A percentile compares a stretch with the other conserved stretches of the same genome.
These are phyloP conservation scores for Leptoteleia sp. DNA, from an alignment of 1,140 invertebrate species.

Conservation along the genomic window DNA sequence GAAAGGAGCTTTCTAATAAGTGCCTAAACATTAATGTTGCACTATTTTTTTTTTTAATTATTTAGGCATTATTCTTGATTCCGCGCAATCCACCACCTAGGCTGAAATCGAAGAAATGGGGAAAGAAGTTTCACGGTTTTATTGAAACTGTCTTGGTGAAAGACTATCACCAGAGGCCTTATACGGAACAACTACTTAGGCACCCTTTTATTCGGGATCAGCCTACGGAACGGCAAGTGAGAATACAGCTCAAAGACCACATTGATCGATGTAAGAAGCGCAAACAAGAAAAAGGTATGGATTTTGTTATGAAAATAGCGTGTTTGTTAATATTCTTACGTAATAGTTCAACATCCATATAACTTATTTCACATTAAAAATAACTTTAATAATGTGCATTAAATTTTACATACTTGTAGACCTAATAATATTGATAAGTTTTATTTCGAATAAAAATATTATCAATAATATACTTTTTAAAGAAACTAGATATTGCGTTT, in stretches of 20 bases:
- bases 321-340: conserved; percentile 1
- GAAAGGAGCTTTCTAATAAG: too few species aligned
- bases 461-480: too few species aligned
- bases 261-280: conserved; percentile 98
- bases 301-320: conserved; percentile 19
- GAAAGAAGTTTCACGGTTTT: conserved; percentile 96
- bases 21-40: too few species aligned
- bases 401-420: too few species aligned
- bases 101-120: conserved; percentile 99
- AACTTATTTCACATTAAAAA: too few species aligned
- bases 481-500: too few species aligned
- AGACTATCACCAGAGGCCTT: conserved; percentile 98
- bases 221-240: conserved; percentile 97
- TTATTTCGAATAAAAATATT: too few species aligned
- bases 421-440: too few species aligned
- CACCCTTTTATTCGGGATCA: conserved; percentile 99
- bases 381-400: too few species aligned
- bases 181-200: conserved; percentile 98
- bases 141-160: conserved; percentile 96
- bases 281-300: conserved; percentile 90
- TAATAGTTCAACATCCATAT: background rate
- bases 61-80: conserved; percentile 95
- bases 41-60: too few species aligned
- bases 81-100: conserved; percentile 98
- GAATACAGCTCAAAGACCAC: conserved; percentile 99